These are phyloP conservation scores for Pristionchus japonicus DNA, from an alignment of 2,888 invertebrate species.

Conservation along the genomic window DNA sequence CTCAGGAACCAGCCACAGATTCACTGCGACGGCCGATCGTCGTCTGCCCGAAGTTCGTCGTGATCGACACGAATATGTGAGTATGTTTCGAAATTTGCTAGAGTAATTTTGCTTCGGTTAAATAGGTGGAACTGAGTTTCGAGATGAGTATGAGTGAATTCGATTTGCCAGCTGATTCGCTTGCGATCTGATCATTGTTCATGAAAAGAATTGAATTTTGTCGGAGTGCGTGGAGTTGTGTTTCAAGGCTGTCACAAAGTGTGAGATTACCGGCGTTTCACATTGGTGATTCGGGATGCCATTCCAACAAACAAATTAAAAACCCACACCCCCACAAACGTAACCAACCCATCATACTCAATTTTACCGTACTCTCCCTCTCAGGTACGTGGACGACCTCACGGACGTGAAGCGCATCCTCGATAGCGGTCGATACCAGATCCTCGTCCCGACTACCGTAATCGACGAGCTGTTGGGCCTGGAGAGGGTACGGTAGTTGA, in stretches of 20 bases:
- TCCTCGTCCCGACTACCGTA: constrained; percentile 47
- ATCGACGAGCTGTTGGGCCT: constrained; percentile 43
- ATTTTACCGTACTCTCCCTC: background rate
- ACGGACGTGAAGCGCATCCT: constrained; percentile 36
- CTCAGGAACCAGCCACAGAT: background rate
- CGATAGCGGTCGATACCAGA: constrained; percentile 10
- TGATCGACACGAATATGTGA: constrained; percentile 44
- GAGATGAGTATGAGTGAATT: background rate
- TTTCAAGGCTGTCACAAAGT: too few species aligned
- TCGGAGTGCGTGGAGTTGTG: too few species aligned
- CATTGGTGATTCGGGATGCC: background rate
- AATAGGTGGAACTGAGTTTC: background rate
- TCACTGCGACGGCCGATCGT: constrained; percentile 36
- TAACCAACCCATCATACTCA: too few species aligned
- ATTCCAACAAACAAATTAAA: background rate
- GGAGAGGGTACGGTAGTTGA: constrained; percentile 19
- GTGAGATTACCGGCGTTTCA: too few species aligned
- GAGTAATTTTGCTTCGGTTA: background rate
- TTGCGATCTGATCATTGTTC: too few species aligned
- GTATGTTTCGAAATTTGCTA: background rate
- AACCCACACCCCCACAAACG: background rate
- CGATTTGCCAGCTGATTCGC: too few species aligned
- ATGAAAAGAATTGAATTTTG: too few species aligned
- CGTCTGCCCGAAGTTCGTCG: constrained; percentile 43
- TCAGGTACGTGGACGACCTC: constrained; percentile 38